A percentile compares a stretch with the other conserved stretches of the same genome.
phyloP scores from a whole-genome alignment of 2,797 vertebrate genomes.

The Acrossocheilus wenchowensis region DNA sequence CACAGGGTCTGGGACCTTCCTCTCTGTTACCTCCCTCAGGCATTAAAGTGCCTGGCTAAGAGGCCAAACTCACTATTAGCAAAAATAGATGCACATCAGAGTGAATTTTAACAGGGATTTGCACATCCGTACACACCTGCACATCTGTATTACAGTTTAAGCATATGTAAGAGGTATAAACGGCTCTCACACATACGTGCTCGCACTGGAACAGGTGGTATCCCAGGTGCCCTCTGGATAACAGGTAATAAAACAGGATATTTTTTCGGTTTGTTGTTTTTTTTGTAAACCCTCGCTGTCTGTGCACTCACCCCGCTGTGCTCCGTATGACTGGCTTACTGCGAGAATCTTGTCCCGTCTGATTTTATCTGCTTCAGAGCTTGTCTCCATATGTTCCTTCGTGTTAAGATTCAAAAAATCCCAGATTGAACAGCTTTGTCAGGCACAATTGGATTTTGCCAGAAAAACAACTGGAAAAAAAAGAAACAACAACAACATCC shows the following conservation, averaged over 20 bases:
- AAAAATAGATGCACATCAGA: conserved; percentile 75
- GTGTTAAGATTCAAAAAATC: conserved; percentile 65
- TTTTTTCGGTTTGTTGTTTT: conserved; percentile 72
- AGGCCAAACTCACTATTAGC: conserved; percentile 63
- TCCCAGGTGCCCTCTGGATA: conserved; percentile 11
- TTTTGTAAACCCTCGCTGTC: conserved; percentile 64
- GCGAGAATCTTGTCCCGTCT: conserved; percentile 59
- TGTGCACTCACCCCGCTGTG: conserved; percentile 63
- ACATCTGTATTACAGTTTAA: conserved; percentile 37
- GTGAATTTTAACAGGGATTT: conserved; percentile 81
- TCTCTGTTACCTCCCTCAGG: conserved; percentile 64
- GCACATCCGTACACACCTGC: conserved; percentile 18
- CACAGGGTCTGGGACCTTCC: conserved; percentile 55
- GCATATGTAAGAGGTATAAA: conserved; percentile 31
- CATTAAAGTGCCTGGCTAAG: conserved; percentile 63
- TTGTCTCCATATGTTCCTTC: conserved; percentile 72
- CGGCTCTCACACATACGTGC: conserved; percentile 29
- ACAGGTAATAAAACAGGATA: conserved; percentile 1
- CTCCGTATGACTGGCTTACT: conserved; percentile 66
- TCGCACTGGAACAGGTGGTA: conserved; percentile 16
- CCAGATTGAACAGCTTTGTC: conserved; percentile 74
- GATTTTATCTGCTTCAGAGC: conserved; percentile 70
- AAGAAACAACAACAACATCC: conserved; percentile 61
- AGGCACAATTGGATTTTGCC: conserved; percentile 67
- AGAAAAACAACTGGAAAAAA: conserved; percentile 53